Conservation (phyloP, 2,888 invertebrate species). For the Amphipyra berbera region DNA sequence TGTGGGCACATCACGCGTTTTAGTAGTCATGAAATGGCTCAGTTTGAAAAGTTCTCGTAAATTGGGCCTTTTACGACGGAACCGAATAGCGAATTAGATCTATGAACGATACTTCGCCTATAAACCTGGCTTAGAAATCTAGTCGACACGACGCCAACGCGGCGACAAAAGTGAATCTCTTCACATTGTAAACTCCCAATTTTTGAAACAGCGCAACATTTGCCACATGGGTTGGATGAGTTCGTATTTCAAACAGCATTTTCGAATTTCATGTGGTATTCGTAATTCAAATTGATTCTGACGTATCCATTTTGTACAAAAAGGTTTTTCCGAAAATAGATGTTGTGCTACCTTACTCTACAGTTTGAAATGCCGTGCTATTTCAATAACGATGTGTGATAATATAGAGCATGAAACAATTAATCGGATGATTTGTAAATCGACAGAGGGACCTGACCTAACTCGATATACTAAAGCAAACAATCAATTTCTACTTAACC, state of each 20-base stretch:
- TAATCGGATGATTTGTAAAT: too few relatives aligned
- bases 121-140: slow-evolving; percentile 24
- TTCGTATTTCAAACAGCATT: slow-evolving; percentile 20
- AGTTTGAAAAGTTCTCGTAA: slow-evolving; percentile 67
- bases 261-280: slow-evolving; percentile 15
- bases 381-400: neutral
- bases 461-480: too few relatives aligned
- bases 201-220: neutral
- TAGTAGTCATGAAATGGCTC: slow-evolving; percentile 62
- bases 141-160: neutral
- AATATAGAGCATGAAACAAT: too few relatives aligned
- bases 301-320: neutral
- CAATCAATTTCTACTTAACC: too few relatives aligned
- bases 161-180: slow-evolving; percentile 3
- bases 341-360: too few relatives aligned
- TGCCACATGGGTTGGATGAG: neutral
- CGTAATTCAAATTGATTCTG: neutral
- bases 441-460: too few relatives aligned
- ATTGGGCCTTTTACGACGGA: slow-evolving; percentile 67
- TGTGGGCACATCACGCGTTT: slow-evolving; percentile 56
- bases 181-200: slow-evolving; percentile 2
- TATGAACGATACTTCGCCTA: slow-evolving; percentile 44
- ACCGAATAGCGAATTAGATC: slow-evolving; percentile 62
- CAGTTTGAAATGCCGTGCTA: neutral
- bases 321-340: neutral